Evolutionary conservation across 64 coral and sea anemone genomes (phyloP), one percentile per base, ranked within the genome.

Genomic region (Dendronephthya gigantea): DNA sequence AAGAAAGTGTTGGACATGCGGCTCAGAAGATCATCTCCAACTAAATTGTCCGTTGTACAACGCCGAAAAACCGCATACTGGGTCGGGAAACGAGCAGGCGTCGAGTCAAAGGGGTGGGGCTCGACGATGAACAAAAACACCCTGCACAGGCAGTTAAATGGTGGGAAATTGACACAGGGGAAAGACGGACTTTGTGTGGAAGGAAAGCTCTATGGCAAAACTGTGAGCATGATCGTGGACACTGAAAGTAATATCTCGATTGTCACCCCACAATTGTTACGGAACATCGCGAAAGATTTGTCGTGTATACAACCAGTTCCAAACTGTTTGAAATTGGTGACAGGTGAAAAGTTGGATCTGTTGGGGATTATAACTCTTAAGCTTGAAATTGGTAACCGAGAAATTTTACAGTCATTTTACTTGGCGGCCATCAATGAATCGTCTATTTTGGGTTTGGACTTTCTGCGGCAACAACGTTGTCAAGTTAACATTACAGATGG

Each of bases 391-490:
- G 36, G 16, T 72, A 40, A 25, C 39, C 35, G 65, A 35, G 43
- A 9, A 19, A 31, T 87, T 15, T 74, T 43, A 59, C 48, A 0
- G 9, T 38, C 4, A n/a, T 37, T 87, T 13, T 87, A n/a, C 22
- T 16, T 87, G 10, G 85, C 85, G 40, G 58, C 72, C 10, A 43
- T 87, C 0, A 31, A 0, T 0, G 40, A 74, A 2, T 37, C 43
- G 10, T 70, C 35, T 74, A 40, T 75, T 9, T 48, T 88, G 4
- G 62, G 86, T 1, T 45, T 82, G 37, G 68, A 88, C 40, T 83
- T 82, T 39, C 82, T 50, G 15, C 39, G 9, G 55, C 35, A 7
- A 27, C 68, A 39, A 19, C 9, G 39, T 43, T 69, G 16, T 49
- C 0, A 65, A 16, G 35, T 36, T 34, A 12, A 23, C 13, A 4